A percentile compares a stretch with the other conserved stretches of the same genome.
phyloP scores from a whole-genome alignment of 2,797 vertebrate genomes.

The Dicrostonyx torquatus region DNA sequence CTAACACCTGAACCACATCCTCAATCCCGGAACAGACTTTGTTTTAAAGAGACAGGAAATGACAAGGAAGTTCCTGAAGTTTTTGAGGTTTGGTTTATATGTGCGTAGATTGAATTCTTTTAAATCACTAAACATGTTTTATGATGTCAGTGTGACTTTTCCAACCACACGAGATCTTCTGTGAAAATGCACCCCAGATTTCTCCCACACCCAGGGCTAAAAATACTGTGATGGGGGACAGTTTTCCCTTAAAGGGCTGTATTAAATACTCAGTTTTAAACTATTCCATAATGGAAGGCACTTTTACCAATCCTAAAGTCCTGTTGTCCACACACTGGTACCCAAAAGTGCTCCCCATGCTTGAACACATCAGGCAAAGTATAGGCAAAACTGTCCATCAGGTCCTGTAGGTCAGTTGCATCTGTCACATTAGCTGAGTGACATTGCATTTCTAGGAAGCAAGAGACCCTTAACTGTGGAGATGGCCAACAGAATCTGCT shows the following conservation, averaged over 20 bases:
- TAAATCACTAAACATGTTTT: neutral
- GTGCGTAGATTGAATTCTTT: neutral
- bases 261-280: neutral
- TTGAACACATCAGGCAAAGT: neutral
- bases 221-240: neutral
- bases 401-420: neutral
- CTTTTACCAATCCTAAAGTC: neutral
- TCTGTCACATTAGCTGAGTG: neutral
- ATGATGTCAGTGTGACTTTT: neutral
- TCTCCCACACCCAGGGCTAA: neutral
- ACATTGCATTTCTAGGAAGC: neutral
- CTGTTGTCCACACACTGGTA: fast-evolving
- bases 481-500: neutral
- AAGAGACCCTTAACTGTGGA: neutral
- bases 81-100: neutral
- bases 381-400: neutral
- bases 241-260: neutral
- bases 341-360: neutral
- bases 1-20: neutral
- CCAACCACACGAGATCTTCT: neutral
- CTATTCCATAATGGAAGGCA: neutral
- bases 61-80: neutral
- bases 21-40: neutral
- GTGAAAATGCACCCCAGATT: neutral
- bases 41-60: neutral